These are phyloP conservation scores for Agrenia bidenticulata DNA, from an alignment of 2,888 invertebrate genomes.

Conservation along the genomic window DNA sequence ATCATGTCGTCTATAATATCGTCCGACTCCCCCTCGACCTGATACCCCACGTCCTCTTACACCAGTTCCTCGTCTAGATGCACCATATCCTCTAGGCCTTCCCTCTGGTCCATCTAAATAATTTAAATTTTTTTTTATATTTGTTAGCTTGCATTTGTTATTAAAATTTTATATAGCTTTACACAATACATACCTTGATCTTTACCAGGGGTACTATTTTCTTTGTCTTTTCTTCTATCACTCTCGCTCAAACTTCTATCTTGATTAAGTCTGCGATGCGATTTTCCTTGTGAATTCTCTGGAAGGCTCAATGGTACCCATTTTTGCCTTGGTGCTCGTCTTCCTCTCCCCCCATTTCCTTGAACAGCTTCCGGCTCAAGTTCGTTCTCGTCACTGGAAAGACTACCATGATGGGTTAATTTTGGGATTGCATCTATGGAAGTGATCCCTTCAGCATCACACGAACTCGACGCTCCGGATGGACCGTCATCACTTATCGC, in stretches of 20 bases:
- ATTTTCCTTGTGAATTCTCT: not conserved
- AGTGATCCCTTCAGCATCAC: constrained; percentile 2
- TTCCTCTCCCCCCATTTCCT: not conserved
- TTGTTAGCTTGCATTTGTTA: not conserved
- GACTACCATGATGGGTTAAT: constrained; percentile 15
- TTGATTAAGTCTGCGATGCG: not conserved
- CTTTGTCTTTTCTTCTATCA: constrained; percentile 18
- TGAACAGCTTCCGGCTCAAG: not conserved
- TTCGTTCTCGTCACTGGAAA: constrained; percentile 27
- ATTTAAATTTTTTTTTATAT: too few relatives aligned
- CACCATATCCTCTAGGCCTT: constrained; percentile 1
- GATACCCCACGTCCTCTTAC: constrained; percentile 55
- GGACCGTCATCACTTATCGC: constrained; percentile 17
- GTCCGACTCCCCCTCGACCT: constrained; percentile 55
- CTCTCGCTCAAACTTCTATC: not conserved
- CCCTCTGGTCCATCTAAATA: not conserved
- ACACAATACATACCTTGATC: not conserved
- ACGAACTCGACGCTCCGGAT: constrained; percentile 14
- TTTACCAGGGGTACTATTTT: constrained; percentile 4
- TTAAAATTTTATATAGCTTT: not conserved
- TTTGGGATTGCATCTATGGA: constrained; percentile 17
- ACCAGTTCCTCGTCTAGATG: constrained; percentile 53
- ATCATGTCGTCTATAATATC: not conserved
- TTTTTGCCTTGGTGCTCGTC: constrained; percentile 13
- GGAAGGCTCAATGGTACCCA: constrained; percentile 31